Conservation (phyloP, 2,797 vertebrate species). For the Tadarida brasiliensis region DNA sequence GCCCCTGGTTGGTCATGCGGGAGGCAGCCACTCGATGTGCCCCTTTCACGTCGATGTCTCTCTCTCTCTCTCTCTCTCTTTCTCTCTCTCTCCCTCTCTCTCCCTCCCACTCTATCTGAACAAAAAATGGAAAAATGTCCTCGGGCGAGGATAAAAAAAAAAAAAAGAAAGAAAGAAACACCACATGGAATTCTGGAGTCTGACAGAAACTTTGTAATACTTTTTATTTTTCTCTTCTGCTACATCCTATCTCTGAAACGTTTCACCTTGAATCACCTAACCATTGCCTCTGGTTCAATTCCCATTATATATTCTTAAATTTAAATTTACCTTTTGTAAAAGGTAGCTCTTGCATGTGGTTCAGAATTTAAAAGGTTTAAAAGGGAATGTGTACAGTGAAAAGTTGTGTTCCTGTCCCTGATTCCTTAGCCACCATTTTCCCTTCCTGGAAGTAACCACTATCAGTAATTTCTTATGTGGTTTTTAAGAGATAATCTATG, state of each 20-base stretch:
- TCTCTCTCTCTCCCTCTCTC: too few species aligned
- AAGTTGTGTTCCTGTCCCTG: not conserved
- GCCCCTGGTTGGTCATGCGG: too few species aligned
- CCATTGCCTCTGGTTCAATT: constrained; percentile 37
- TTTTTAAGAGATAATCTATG: constrained; percentile 25
- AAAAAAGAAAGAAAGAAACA: too few species aligned
- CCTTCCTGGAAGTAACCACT: not conserved
- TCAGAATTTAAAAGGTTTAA: constrained; percentile 47
- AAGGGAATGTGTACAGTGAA: constrained; percentile 10
- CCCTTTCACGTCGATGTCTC: too few species aligned
- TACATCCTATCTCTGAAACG: not conserved
- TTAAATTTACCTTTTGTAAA: constrained; percentile 49
- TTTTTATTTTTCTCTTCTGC: not conserved
- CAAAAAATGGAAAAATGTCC: too few species aligned
- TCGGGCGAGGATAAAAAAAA: too few species aligned
- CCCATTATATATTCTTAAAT: not conserved
- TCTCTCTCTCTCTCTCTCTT: too few species aligned
- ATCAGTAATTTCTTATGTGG: constrained; percentile 17
- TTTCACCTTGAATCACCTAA: constrained; percentile 40
- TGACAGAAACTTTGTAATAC: constrained; percentile 1
- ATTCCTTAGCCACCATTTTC: not conserved
- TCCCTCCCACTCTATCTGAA: too few species aligned
- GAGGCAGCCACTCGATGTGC: too few species aligned
- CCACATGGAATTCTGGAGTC: constrained; percentile 11
- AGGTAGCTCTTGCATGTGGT: constrained; percentile 27